Evolutionary conservation across 1,140 invertebrate genomes (phyloP).

Genomic region (Palaemon carinicauda): DNA sequence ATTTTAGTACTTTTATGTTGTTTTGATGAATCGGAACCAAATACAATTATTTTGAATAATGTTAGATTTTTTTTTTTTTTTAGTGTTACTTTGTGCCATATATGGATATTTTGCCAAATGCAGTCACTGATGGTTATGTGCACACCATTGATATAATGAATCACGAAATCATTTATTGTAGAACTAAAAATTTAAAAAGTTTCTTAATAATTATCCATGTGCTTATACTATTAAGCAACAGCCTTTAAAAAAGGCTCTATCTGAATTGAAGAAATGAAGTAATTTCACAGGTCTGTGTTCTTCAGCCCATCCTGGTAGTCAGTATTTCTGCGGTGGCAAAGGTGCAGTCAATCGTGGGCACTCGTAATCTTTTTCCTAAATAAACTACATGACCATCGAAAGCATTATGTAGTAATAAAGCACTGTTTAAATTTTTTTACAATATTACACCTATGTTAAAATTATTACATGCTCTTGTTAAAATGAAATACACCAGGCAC

Average conservation of each 20-base stretch:
- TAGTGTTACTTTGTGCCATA: constrained; percentile 24
- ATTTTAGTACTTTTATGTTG: no score
- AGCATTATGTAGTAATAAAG: no score
- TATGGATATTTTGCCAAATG: constrained; percentile 13
- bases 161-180: constrained; percentile 7
- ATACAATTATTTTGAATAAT: neutral
- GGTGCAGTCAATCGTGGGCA: constrained; percentile 14
- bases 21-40: no score
- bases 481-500: no score
- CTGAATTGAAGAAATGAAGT: neutral
- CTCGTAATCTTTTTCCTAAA: no score
- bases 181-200: constrained; percentile 1
- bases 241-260: neutral
- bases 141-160: constrained; percentile 25
- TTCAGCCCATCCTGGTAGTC: constrained; percentile 34
- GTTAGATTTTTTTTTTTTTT: neutral
- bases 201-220: constrained; percentile 18
- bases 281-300: neutral
- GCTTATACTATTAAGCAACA: constrained; percentile 11
- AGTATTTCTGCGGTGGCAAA: constrained; percentile 33
- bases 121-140: constrained; percentile 26
- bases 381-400: no score
- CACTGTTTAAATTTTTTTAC: no score
- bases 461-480: no score
- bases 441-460: no score